These are phyloP conservation scores for Silvanus unidentatus DNA, from an alignment of 2,888 invertebrate species.

Conservation along the genomic window DNA sequence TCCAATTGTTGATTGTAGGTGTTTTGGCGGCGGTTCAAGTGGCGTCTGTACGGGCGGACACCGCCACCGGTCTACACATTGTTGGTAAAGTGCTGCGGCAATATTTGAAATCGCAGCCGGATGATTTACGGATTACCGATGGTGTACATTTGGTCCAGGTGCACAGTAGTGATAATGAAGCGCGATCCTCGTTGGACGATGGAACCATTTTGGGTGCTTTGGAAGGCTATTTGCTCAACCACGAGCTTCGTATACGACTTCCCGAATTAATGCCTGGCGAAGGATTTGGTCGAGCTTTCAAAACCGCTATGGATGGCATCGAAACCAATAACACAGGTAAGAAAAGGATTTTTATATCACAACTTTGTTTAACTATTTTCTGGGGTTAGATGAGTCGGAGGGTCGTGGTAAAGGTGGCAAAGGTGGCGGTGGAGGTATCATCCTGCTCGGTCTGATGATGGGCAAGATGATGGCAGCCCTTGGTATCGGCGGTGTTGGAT, in stretches of 20 bases:
- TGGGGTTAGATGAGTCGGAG: too few relatives aligned
- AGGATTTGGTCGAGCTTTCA: conserved; percentile 50
- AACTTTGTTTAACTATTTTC: too few relatives aligned
- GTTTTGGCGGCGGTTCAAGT: conserved; percentile 9
- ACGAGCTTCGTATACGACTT: conserved; percentile 67
- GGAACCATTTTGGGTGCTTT: conserved; percentile 54
- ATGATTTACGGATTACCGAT: conserved; percentile 55
- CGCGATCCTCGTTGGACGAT: conserved; percentile 50
- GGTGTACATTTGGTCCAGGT: conserved; percentile 60
- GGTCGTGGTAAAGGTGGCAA: conserved; percentile 41
- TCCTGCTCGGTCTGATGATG: conserved; percentile 65
- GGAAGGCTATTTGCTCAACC: conserved; percentile 62
- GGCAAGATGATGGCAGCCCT: conserved; percentile 71
- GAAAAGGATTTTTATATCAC: too few relatives aligned
- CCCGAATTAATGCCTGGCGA: conserved; percentile 63
- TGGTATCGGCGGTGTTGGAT: conserved; percentile 68
- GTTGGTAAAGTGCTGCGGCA: conserved; percentile 47
- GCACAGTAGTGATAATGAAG: conserved; percentile 48
- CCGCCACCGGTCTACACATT: conserved; percentile 35
- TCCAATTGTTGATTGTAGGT: conserved; percentile 30
- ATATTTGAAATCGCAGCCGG: conserved; percentile 48
- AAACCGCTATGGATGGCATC: conserved; percentile 51
- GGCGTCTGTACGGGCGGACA: conserved; percentile 21
- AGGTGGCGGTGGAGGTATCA: conserved; percentile 51
- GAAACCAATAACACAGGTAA: conserved; percentile 51